phyloP scores from a whole-genome alignment of 2,888 invertebrate genomes.

The Antheraea assamensis region DNA sequence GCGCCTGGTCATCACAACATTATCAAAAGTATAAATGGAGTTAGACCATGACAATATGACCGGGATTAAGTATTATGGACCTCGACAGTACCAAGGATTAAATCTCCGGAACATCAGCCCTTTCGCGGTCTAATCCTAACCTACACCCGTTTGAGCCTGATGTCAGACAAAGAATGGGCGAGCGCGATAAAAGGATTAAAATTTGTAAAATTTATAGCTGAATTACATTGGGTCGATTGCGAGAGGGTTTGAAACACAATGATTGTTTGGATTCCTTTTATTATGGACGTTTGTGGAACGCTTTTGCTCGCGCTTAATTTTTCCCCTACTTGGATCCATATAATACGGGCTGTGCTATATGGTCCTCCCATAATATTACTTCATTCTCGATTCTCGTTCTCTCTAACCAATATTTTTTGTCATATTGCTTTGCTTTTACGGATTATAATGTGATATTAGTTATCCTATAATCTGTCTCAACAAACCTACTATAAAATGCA shows the following conservation, averaged over 20 bases:
- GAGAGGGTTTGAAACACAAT: constrained; percentile 32
- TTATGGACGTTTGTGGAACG: constrained; percentile 9
- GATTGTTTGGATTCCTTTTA: constrained; percentile 16
- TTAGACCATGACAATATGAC: background rate
- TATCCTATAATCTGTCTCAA: no score
- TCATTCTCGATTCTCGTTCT: no score
- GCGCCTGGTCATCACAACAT: background rate
- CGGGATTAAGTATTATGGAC: constrained; percentile 10
- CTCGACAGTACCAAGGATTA: constrained; percentile 29
- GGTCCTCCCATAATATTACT: no score
- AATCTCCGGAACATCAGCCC: constrained; percentile 51
- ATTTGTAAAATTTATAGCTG: constrained; percentile 67
- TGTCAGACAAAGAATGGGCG: constrained; percentile 58
- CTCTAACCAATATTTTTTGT: no score
- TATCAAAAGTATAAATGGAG: background rate
- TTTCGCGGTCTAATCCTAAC: constrained; percentile 50
- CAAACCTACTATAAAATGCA: no score
- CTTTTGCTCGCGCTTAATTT: no score
- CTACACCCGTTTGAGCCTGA: constrained; percentile 47
- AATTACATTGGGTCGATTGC: constrained; percentile 48
- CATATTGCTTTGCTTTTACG: no score
- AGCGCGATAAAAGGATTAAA: constrained; percentile 74
- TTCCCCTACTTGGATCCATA: no score
- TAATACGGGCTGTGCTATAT: no score
- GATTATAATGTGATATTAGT: no score